Base-by-base conservation (phyloP, 1,140 invertebrate species). In the Brachionus paranguensis region DNA sequence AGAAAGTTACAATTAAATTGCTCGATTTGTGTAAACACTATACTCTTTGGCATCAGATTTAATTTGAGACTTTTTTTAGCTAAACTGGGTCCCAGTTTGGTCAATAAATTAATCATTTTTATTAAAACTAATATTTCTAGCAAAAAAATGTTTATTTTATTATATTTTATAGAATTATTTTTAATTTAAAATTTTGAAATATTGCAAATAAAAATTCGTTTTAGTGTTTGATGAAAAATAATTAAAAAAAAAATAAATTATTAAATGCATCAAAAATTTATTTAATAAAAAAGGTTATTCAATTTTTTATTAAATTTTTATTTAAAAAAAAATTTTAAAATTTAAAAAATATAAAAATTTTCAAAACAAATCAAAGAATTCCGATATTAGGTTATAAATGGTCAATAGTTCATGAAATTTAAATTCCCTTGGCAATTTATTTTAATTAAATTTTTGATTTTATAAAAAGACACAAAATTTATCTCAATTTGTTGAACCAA, bases 141-240 rank as follows among this genome's bases (percentile, higher is more conserved):
- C 29, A 43, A 43, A 72, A 41, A 72, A 43, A 60, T 20, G n/a
- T 60, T 60, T 68, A 68, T 33, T 68, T 68, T 41, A 72, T n/a
- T 43, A 72, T 43, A n/a, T 43, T 43, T 72, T 20, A 72, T 43
- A 72, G 68, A 72, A 43, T 72, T 72, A 33, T 37, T 68, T 68
- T 68, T 68, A 33, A 41, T 68, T 72, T 43, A 41, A 72, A 72
- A 72, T 72, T 72, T 60, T 60, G 53, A 60, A 60, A 60, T 60
- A 60, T 60, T 60, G 53, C 53, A 60, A 20, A 60, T 20, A 24
- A 60, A 60, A 60, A 60, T 60, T 60, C 53, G 0, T 60, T 60
- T 20, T 20, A 27, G 53, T 24, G 1, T 55, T 47, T 2, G 14
- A 14, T n/a, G 7, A 45, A 45, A 45, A 24, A 1, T 0, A 24